Percentiles rank a stretch among this genome's conserved stretches.
Conservation (phyloP, 2,113 vertebrate species). For the Cynocephalus volans region DNA sequence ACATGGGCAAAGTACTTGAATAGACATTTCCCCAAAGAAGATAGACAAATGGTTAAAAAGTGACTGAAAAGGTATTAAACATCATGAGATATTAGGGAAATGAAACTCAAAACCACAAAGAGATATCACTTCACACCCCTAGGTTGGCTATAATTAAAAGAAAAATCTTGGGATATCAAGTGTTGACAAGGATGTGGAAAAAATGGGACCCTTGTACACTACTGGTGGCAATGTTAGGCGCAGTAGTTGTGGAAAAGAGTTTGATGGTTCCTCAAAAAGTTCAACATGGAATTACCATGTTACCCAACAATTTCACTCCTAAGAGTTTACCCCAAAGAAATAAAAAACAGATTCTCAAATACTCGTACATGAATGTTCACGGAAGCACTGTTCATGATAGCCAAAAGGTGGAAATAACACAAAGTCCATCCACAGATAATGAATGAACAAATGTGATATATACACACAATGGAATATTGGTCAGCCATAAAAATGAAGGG, state of each 20-base stretch:
- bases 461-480: not conserved
- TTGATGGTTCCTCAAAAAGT: not conserved
- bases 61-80: not conserved
- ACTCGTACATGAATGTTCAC: not conserved
- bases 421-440: not conserved
- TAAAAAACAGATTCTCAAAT: not conserved
- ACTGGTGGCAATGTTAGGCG: not conserved
- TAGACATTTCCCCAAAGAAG: not conserved
- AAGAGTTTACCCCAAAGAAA: not conserved
- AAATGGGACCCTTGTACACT: not conserved
- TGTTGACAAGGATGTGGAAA: not conserved
- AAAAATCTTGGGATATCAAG: not conserved
- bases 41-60: not conserved
- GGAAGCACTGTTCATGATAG: not conserved
- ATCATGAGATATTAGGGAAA: slow-evolving; percentile 4
- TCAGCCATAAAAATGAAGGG: not conserved
- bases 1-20: not conserved
- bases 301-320: not conserved
- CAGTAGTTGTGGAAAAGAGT: not conserved
- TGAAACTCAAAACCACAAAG: not conserved
- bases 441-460: not conserved
- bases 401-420: not conserved
- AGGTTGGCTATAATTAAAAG: not conserved
- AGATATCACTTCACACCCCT: not conserved
- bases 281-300: not conserved